Conservation (phyloP, 2,797 vertebrate genomes). For the Neosilurus hyrtlii region DNA sequence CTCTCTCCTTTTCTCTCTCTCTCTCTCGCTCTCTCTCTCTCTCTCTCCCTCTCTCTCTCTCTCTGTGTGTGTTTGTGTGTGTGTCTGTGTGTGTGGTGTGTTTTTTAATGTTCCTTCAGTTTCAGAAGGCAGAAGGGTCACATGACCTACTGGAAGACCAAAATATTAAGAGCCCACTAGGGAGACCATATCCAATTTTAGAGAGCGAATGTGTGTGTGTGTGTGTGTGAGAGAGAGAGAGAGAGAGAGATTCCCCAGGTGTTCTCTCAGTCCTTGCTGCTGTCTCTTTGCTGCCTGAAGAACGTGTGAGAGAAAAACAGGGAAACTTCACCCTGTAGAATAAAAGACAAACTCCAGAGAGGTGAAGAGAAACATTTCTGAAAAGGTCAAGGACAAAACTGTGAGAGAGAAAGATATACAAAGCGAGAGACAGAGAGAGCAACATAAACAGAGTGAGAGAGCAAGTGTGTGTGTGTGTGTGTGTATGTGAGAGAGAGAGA, state of each 20-base stretch:
- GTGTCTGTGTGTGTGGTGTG: background rate
- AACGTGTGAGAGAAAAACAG: slow-evolving; percentile 22
- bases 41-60: too few species aligned
- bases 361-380: slow-evolving; percentile 6
- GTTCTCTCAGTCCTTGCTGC: slow-evolving; percentile 13
- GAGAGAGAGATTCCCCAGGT: slow-evolving; percentile 17
- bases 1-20: too few species aligned
- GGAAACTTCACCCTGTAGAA: slow-evolving; percentile 32
- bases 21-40: too few species aligned
- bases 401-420: background rate
- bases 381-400: background rate
- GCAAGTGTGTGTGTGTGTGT: too few species aligned
- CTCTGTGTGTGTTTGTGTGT: background rate
- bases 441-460: background rate
- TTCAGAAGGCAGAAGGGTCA: slow-evolving; percentile 14
- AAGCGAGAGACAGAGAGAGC: background rate
- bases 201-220: background rate
- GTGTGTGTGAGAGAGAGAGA: background rate
- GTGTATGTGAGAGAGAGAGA: too few species aligned
- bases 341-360: slow-evolving; percentile 40
- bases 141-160: slow-evolving; percentile 38
- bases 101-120: background rate
- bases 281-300: slow-evolving; percentile 24
- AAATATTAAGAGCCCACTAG: slow-evolving; percentile 38
- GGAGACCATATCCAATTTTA: slow-evolving; percentile 34